Evolutionary conservation across 1,140 invertebrate species (phyloP).

Genomic region (Ostrea edulis): DNA sequence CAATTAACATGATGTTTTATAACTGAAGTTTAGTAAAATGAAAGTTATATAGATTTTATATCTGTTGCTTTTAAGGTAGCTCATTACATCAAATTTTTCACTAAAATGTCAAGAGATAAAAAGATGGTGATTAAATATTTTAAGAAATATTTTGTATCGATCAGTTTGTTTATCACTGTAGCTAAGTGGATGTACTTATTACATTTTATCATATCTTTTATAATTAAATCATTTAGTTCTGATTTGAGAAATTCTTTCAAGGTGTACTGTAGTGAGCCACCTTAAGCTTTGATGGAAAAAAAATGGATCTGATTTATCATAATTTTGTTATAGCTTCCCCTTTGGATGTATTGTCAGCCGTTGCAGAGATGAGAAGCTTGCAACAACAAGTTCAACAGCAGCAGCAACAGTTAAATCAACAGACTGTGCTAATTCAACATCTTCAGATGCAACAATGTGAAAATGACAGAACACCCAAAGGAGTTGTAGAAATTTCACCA

Average conservation of each 20-base stretch:
- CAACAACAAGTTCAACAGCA: background rate
- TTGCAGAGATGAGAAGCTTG: background rate
- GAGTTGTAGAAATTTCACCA: background rate
- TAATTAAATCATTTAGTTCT: no score
- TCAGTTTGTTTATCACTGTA: no score
- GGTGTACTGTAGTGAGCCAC: background rate
- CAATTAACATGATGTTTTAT: no score
- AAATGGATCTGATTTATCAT: background rate
- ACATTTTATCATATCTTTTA: no score
- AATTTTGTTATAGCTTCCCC: background rate
- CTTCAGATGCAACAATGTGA: background rate
- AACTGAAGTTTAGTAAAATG: no score
- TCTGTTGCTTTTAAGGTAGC: no score
- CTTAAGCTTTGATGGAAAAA: background rate
- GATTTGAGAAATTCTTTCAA: no score
- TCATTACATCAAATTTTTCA: no score
- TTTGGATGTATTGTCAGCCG: slow-evolving; percentile 11
- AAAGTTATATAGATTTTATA: no score
- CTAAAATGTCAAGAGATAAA: background rate
- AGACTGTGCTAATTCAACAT: background rate
- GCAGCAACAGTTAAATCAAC: background rate
- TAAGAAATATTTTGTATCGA: background rate
- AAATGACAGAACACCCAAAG: background rate
- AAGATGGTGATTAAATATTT: background rate
- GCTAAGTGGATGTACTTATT: no score